Conservation (phyloP, 1,140 invertebrate genomes). For the Drosophila nannoptera region DNA sequence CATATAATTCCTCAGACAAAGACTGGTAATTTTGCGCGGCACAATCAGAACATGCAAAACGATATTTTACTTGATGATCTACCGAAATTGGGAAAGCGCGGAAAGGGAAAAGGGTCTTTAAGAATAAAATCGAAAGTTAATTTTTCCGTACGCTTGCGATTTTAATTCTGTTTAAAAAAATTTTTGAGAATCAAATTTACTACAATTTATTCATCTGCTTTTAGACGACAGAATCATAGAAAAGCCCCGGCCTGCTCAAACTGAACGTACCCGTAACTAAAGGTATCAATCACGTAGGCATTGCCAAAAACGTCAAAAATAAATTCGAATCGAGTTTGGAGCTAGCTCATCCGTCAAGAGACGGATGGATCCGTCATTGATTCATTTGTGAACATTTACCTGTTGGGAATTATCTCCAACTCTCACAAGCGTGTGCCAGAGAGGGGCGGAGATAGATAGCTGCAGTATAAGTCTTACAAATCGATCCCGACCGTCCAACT, state of each 20-base stretch:
- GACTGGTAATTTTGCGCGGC: slow-evolving; percentile 25
- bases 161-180: slow-evolving; percentile 52
- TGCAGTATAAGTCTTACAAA: no score
- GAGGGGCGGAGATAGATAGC: no score
- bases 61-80: slow-evolving; percentile 5
- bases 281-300: not conserved
- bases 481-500: no score
- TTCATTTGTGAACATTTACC: no score
- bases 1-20: no score
- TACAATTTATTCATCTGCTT: slow-evolving; percentile 38
- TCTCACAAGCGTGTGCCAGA: no score
- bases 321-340: not conserved
- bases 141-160: slow-evolving; percentile 44
- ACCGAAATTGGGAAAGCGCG: slow-evolving; percentile 17
- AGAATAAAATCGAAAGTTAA: slow-evolving; percentile 38
- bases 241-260: slow-evolving; percentile 35
- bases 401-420: no score
- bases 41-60: slow-evolving; percentile 11
- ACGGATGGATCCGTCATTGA: no score
- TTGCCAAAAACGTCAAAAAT: not conserved
- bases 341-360: no score
- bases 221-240: slow-evolving; percentile 18
- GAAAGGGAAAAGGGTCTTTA: slow-evolving; percentile 6
- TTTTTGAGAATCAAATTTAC: slow-evolving; percentile 22
- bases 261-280: not conserved